A percentile compares a stretch with the other conserved stretches of the same genome.
Evolutionary conservation across 2,797 vertebrate species (phyloP).

Genomic region (Neopelma chrysocephalum): DNA sequence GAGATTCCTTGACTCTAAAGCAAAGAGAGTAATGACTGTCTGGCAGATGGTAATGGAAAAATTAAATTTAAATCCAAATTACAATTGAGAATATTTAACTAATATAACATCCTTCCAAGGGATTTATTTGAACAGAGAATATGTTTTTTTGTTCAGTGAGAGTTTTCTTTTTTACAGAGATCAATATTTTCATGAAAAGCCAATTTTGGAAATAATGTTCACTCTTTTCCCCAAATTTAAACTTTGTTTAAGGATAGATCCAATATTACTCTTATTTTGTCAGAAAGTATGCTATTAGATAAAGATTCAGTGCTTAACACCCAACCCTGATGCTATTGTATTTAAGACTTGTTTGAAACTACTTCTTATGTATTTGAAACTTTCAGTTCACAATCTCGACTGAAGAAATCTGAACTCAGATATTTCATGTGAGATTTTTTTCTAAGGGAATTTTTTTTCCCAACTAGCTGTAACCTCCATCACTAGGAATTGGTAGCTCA

Average conservation of each 20-base stretch:
- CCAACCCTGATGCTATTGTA: rapidly evolving
- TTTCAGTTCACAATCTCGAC: not conserved
- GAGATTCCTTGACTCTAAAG: not conserved
- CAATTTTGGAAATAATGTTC: not conserved
- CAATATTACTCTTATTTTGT: not conserved
- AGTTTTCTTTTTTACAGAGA: not conserved
- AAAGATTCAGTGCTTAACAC: not conserved
- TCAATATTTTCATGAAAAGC: not conserved
- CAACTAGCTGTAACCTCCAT: not conserved
- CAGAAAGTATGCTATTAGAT: not conserved
- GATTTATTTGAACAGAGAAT: not conserved
- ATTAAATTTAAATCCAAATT: not conserved
- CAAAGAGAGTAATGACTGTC: not conserved
- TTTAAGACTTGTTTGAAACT: not conserved
- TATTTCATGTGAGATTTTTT: not conserved
- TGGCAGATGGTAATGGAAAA: not conserved
- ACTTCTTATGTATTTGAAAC: not conserved
- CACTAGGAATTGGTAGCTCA: not conserved
- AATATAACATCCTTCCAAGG: not conserved
- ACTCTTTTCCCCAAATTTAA: not conserved
- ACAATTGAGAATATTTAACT: not conserved
- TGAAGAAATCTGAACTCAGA: not conserved
- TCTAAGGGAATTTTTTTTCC: not conserved
- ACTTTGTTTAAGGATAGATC: not conserved
- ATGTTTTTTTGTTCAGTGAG: no score